A percentile compares a stretch with the other conserved stretches of the same genome.
Conservation (phyloP, 1,140 invertebrate species). For the Laupala kohalensis region DNA sequence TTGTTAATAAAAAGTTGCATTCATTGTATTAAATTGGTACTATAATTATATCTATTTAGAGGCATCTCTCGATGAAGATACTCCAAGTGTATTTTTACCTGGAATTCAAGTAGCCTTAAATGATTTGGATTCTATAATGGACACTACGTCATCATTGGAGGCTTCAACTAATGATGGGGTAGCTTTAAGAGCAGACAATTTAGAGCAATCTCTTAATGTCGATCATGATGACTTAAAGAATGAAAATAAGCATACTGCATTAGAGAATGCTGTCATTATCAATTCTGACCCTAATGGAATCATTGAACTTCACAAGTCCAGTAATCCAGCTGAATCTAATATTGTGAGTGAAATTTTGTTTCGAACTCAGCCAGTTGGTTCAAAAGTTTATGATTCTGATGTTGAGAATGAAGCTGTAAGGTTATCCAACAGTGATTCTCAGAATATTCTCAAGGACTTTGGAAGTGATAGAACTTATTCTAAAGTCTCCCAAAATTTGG, state of each 20-base stretch:
- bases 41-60: too few relatives aligned
- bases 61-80: background rate
- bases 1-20: too few relatives aligned
- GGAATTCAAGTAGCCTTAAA: background rate
- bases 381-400: too few relatives aligned
- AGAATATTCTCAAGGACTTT: too few relatives aligned
- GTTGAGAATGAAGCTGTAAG: too few relatives aligned
- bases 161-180: background rate
- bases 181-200: background rate
- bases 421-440: background rate
- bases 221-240: too few relatives aligned
- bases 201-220: background rate
- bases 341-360: too few relatives aligned
- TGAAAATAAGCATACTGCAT: background rate
- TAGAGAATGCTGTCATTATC: background rate
- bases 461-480: too few relatives aligned
- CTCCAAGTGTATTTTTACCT: background rate
- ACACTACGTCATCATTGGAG: background rate
- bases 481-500: too few relatives aligned
- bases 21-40: too few relatives aligned
- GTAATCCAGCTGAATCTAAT: too few relatives aligned
- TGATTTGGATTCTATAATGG: background rate
- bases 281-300: background rate
- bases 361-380: too few relatives aligned
- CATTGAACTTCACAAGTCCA: background rate